Evolutionary conservation across 2,113 vertebrate species (phyloP).

Genomic region (Odontophorus gujanensis): DNA sequence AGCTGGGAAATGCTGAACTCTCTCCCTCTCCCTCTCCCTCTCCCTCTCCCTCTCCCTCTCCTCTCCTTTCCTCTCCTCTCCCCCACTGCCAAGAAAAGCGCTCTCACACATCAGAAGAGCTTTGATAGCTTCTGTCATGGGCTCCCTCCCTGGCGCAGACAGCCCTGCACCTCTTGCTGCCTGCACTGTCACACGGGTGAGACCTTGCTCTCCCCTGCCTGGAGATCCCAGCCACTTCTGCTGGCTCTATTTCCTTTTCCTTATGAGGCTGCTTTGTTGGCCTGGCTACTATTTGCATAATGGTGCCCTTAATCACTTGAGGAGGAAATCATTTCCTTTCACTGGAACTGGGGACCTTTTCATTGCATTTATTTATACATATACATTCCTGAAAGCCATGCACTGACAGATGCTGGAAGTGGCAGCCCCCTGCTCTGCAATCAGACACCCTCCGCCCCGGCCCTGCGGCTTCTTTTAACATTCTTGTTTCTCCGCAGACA

Average conservation of each 20-base stretch:
- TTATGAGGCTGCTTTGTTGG: neutral
- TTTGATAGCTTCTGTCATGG: neutral
- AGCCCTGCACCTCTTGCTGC: neutral
- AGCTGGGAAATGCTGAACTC: neutral
- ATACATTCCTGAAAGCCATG: neutral
- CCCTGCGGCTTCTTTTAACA: neutral
- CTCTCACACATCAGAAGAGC: neutral
- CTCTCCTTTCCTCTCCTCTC: too few species aligned
- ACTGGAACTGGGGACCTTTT: conserved; percentile 18
- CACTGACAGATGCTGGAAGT: conserved; percentile 39
- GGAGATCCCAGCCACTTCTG: neutral
- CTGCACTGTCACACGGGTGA: neutral
- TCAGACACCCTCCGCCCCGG: neutral
- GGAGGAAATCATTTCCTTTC: conserved; percentile 28
- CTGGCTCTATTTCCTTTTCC: neutral
- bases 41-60: too few species aligned
- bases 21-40: too few species aligned
- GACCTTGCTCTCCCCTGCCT: neutral
- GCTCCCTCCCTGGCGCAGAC: accelerated
- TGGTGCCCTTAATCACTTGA: conserved; percentile 23
- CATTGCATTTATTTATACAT: neutral
- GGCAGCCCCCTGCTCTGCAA: neutral
- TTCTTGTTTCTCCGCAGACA: neutral
- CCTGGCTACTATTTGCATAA: conserved; percentile 21
- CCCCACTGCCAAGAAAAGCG: neutral